A percentile compares a stretch with the other conserved stretches of the same genome.
Conservation (phyloP, 2,888 invertebrate genomes). For the Metallyticus violacea region DNA sequence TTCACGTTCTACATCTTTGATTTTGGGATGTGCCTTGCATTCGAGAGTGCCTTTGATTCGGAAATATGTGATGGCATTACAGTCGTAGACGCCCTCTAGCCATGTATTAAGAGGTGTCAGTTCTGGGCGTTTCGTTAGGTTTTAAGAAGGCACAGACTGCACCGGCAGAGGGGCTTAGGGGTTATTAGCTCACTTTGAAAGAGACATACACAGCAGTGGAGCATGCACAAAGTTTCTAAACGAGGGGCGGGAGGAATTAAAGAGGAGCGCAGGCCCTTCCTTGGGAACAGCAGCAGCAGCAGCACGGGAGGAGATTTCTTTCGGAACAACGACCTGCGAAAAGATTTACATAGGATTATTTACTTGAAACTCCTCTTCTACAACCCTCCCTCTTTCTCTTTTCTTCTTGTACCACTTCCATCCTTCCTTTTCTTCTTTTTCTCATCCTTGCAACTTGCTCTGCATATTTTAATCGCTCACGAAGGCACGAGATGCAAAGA, state of each 20-base stretch:
- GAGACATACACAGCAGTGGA: background rate
- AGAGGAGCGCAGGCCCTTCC: background rate
- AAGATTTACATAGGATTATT: constrained; percentile 33
- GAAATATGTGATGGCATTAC: too few relatives aligned
- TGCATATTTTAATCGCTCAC: constrained; percentile 8
- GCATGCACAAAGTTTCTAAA: constrained; percentile 18
- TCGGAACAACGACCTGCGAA: background rate
- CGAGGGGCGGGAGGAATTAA: constrained; percentile 17
- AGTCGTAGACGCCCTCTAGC: too few relatives aligned
- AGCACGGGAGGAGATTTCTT: background rate
- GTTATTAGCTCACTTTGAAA: background rate
- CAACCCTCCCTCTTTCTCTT: background rate
- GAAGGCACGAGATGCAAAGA: background rate
- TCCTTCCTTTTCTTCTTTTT: background rate
- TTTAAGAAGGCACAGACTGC: background rate
- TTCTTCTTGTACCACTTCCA: background rate
- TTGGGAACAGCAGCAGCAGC: background rate
- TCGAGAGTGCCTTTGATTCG: too few relatives aligned
- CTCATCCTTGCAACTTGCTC: background rate
- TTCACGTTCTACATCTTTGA: too few relatives aligned
- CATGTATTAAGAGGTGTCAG: background rate
- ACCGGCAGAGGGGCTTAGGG: background rate
- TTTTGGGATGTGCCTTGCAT: too few relatives aligned
- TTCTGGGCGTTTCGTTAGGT: background rate
- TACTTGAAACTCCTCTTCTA: constrained; percentile 12